Evolutionary conservation across 30 jellyfish, hydroid and myxozoan genomes (phyloP).

Genomic region (Aurelia sp.): DNA sequence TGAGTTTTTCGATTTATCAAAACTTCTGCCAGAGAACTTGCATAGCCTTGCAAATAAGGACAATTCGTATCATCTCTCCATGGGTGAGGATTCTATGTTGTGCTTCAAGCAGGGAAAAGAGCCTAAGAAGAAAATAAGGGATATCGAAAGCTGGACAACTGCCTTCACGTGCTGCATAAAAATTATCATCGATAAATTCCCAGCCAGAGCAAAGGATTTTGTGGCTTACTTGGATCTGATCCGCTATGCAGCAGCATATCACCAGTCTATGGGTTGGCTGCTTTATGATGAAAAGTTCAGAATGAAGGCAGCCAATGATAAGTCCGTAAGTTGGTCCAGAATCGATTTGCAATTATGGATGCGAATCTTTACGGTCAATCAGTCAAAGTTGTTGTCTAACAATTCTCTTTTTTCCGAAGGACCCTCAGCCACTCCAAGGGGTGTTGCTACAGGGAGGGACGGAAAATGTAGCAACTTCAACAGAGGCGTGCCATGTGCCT

Average conservation of each 20-base stretch:
- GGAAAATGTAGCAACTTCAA: not conserved
- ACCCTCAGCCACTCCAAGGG: not conserved
- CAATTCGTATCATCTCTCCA: not conserved
- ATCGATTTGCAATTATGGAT: conserved; percentile 3
- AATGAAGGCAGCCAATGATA: conserved; percentile 35
- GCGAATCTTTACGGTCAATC: not conserved
- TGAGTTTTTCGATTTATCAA: not conserved
- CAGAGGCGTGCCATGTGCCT: not conserved
- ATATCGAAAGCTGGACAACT: conserved; percentile 21
- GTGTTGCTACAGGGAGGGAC: conserved; percentile 4
- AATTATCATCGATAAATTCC: not conserved
- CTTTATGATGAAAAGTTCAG: conserved; percentile 21
- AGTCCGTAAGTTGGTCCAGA: not conserved
- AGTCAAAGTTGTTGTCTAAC: not conserved
- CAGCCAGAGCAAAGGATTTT: conserved; percentile 2
- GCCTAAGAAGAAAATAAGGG: conserved; percentile 1
- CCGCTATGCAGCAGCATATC: conserved; percentile 17
- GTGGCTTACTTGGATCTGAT: conserved; percentile 22
- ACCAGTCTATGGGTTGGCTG: conserved; percentile 25
- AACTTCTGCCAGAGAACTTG: conserved; percentile 1
- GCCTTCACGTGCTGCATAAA: conserved; percentile 9
- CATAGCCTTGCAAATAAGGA: not conserved
- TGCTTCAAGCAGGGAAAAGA: not conserved
- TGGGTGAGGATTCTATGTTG: not conserved
- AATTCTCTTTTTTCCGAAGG: not conserved